Evolutionary conservation across 2,113 vertebrate genomes (phyloP), one percentile per base, ranked within the genome.

Genomic region (Galbula dea): DNA sequence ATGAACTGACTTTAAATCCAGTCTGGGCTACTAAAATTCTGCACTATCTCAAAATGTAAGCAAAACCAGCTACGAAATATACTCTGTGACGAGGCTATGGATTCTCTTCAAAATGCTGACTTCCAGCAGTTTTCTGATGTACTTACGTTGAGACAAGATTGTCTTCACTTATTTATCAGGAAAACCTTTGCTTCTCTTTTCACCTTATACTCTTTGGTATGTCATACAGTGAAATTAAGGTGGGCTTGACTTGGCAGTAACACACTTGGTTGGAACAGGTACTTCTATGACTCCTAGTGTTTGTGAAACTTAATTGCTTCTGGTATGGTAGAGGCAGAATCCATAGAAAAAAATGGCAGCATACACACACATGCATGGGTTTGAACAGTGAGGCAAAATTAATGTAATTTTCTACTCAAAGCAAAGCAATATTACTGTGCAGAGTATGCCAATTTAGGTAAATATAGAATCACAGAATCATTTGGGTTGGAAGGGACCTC

Each of bases 361-460:
- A 30, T 14, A 34, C 3, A 8, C 11, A 27, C 32, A 41, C n/a
- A n/a, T n/a, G n/a, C 1, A 3, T 0, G 5, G 6, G 10, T 83
- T 90, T 74, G 36, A 83, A 57, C 9, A 57, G 15, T 46, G 58
- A 68, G 59, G 39, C 23, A 69, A 52, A 68, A 54, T 16, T 10
- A 68, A n/a, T 9, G 6, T 15, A 2, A 18, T 76, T 83, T 83
- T 73, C 49, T 49, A 43, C 21, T 68, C 49, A 77, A 8, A 65
- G 30, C 24, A 45, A 62, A 84, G 30, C 4, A 79, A 57, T 65
- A 74, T 22, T 43, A 69, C 15, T 62, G 17, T 20, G 26, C 29
- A 71, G 32, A 77, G 26, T 37, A 74, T 16, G 14, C 43, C 30
- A 15, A 29, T 37, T 67, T 57, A 46, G n/a, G n/a, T n/a, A n/a